Conservation (phyloP, 2,888 invertebrate species). For the Cyclophora albipunctata region DNA sequence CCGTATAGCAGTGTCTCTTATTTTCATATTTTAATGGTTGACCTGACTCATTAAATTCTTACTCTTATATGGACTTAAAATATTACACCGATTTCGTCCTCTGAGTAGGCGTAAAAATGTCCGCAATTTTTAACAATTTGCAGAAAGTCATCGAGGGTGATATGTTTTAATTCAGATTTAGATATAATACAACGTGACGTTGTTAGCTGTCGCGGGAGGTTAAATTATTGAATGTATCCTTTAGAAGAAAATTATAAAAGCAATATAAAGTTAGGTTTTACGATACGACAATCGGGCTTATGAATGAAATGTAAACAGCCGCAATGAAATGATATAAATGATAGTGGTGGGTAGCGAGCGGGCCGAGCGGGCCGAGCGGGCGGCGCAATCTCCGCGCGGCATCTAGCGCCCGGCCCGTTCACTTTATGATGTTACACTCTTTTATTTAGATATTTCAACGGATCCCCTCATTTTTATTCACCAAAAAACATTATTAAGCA, state of each 20-base stretch:
- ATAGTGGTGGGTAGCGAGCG: conserved; percentile 36
- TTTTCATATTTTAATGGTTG: conserved; percentile 55
- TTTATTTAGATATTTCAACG: conserved; percentile 70
- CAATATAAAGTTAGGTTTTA: conserved; percentile 42
- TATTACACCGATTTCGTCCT: conserved; percentile 15
- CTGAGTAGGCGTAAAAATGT: conserved; percentile 16
- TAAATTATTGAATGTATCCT: conserved; percentile 10
- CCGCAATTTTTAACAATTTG: conserved; percentile 11
- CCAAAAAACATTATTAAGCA: conserved; percentile 65
- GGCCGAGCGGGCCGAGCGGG: conserved; percentile 30
- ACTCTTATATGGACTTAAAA: conserved; percentile 20
- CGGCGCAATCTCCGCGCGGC: conserved; percentile 58
- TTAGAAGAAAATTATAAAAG: conserved; percentile 26
- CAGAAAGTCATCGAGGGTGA: conserved; percentile 4
- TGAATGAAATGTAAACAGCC: conserved; percentile 71
- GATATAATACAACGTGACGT: neutral
- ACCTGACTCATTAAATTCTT: conserved; percentile 37
- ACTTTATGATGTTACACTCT: conserved; percentile 60
- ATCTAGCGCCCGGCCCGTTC: conserved; percentile 49
- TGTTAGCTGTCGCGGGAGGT: neutral
- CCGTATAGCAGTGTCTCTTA: conserved; percentile 52
- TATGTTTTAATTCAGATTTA: neutral
- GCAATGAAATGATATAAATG: conserved; percentile 71
- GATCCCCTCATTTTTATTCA: conserved; percentile 68
- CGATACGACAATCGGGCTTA: conserved; percentile 51